Evolutionary conservation across 2,113 vertebrate species (phyloP).

Genomic region (Indri indri): DNA sequence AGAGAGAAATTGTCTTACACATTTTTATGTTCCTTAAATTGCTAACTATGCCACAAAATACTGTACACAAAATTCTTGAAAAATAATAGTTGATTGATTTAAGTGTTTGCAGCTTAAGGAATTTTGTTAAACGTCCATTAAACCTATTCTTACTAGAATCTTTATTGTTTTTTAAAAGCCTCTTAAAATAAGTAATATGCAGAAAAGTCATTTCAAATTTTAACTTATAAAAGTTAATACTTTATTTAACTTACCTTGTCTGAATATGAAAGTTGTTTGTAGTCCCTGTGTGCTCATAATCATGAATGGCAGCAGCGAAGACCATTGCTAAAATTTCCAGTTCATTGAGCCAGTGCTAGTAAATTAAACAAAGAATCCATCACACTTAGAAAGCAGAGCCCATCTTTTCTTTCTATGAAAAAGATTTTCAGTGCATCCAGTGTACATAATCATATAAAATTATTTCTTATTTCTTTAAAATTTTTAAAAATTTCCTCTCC

Average conservation of each 20-base stretch:
- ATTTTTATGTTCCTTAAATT: not conserved
- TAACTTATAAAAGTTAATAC: not conserved
- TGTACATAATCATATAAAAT: not conserved
- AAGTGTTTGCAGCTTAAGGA: not conserved
- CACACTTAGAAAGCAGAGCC: not conserved
- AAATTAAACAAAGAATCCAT: slow-evolving; percentile 73
- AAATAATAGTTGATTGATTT: not conserved
- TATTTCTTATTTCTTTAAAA: slow-evolving; percentile 26
- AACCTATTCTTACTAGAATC: not conserved
- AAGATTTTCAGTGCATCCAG: not conserved
- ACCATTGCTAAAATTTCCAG: slow-evolving; percentile 99
- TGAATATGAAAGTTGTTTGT: slow-evolving; percentile 99
- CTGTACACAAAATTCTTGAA: not conserved
- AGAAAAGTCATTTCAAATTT: not conserved
- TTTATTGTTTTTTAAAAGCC: not conserved
- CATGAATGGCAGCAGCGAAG: slow-evolving; percentile 97
- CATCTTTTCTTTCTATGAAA: not conserved
- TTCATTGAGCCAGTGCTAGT: slow-evolving; percentile 98
- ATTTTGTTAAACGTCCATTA: not conserved
- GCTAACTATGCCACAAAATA: not conserved
- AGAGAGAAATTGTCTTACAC: not conserved
- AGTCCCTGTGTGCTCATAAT: slow-evolving; percentile 98
- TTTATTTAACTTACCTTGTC: slow-evolving; percentile 88
- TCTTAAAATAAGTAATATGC: not conserved
- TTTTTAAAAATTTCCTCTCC: not conserved